Evolutionary conservation across 1,140 invertebrate species (phyloP).

Genomic region (Musca vetustissima): DNA sequence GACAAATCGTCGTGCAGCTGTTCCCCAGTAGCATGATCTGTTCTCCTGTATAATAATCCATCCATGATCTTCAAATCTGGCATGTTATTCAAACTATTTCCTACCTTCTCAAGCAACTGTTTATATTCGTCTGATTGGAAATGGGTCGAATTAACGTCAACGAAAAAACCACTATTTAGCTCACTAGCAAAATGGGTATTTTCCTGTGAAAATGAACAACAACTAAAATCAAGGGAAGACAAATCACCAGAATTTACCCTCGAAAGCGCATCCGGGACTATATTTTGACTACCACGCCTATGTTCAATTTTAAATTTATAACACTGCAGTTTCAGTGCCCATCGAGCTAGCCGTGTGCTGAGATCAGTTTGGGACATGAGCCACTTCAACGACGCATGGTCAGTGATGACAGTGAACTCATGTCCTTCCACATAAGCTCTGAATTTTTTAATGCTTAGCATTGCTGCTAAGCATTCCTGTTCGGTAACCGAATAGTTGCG

Average conservation of each 20-base stretch:
- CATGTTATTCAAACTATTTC: neutral
- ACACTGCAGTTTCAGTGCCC: conserved; percentile 37
- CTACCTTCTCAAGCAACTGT: neutral
- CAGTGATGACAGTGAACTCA: conserved; percentile 50
- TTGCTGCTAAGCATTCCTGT: conserved; percentile 18
- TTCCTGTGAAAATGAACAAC: neutral
- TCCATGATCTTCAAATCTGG: conserved; percentile 9
- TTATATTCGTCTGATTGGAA: conserved; percentile 2
- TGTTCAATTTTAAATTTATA: conserved; percentile 48
- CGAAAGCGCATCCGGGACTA: conserved; percentile 50
- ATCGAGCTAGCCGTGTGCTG: conserved; percentile 40
- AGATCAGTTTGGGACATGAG: conserved; percentile 38
- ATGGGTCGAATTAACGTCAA: too few relatives aligned
- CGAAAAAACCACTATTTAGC: neutral
- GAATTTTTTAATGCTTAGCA: conserved; percentile 49
- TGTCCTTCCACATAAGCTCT: conserved; percentile 52
- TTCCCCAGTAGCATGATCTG: conserved; percentile 14
- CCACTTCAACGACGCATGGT: conserved; percentile 39
- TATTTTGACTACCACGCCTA: conserved; percentile 45
- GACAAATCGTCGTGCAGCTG: neutral
- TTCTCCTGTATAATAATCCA: neutral
- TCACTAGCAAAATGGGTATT: too few relatives aligned
- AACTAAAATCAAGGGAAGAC: neutral
- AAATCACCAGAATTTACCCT: conserved; percentile 14
- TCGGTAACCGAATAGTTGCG: conserved; percentile 19